Percentiles rank a stretch among this genome's conserved stretches.
These are phyloP conservation scores for Melanocharis versteri DNA, from an alignment of 2,113 vertebrate species.

Conservation along the genomic window DNA sequence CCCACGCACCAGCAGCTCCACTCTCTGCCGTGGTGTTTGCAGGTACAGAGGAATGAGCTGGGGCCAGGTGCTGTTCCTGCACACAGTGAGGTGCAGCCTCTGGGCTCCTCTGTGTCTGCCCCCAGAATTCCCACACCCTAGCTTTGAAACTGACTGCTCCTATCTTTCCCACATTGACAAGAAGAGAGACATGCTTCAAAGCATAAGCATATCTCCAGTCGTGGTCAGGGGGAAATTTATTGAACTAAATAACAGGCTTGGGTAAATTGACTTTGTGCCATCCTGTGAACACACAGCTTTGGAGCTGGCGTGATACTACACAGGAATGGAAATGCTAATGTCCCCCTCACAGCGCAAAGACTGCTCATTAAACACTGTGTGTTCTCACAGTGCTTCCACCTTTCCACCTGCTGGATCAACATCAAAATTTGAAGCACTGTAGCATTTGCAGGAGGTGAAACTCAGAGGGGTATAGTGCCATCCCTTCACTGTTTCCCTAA, in stretches of 20 bases:
- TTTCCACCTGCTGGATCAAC: background rate
- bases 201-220: background rate
- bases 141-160: background rate
- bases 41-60: background rate
- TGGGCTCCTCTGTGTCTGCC: background rate
- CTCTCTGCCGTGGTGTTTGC: background rate
- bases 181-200: background rate
- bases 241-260: background rate
- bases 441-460: background rate
- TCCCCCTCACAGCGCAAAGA: background rate
- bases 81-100: rapidly evolving
- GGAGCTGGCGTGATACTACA: background rate
- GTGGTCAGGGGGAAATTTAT: background rate
- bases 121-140: background rate
- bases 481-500: background rate
- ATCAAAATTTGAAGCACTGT: background rate
- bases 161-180: background rate
- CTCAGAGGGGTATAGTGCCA: background rate
- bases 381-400: background rate
- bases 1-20: background rate
- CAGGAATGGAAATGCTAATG: background rate
- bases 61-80: background rate
- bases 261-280: background rate
- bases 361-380: background rate
- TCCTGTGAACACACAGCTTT: background rate